A percentile compares a stretch with the other conserved stretches of the same genome.
Evolutionary conservation across 2,797 vertebrate genomes (phyloP).

Genomic region (Epinephelus coioides): DNA sequence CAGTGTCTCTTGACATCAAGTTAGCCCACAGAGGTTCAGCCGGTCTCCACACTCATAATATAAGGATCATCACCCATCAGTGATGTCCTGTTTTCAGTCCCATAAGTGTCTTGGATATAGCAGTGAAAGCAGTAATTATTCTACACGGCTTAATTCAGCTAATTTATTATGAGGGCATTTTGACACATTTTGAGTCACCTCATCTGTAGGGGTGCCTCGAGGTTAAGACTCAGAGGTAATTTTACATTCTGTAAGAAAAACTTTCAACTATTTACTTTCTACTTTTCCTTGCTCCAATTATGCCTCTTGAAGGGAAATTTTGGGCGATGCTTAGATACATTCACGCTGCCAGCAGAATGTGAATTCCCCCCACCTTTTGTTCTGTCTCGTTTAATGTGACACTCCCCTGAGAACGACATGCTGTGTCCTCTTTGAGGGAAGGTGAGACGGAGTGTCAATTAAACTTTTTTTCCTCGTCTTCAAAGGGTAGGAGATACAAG

Average conservation of each 20-base stretch:
- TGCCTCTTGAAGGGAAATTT: conserved; percentile 30
- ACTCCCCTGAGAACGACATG: conserved; percentile 38
- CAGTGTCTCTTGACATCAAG: conserved; percentile 55
- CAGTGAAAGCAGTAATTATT: conserved; percentile 27
- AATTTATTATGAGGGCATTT: conserved; percentile 39
- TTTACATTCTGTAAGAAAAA: conserved; percentile 46
- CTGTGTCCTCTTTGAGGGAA: conserved; percentile 53
- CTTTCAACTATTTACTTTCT: conserved; percentile 22
- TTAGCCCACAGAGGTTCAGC: conserved; percentile 44
- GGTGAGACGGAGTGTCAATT: conserved; percentile 56
- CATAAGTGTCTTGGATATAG: conserved; percentile 8
- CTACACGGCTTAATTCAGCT: conserved; percentile 14
- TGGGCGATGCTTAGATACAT: conserved; percentile 28
- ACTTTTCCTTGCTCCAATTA: conserved; percentile 39
- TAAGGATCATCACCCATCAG: conserved; percentile 47
- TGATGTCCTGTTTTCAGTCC: conserved; percentile 30
- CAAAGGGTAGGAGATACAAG: conserved; percentile 45
- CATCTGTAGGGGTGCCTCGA: conserved; percentile 5
- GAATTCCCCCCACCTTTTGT: conserved; percentile 46
- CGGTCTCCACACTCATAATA: conserved; percentile 31
- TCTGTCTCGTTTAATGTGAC: conserved; percentile 48
- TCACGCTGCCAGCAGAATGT: conserved; percentile 32
- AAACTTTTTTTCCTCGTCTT: conserved; percentile 39
- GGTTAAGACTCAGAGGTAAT: conserved; percentile 48
- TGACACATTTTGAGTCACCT: conserved; percentile 46